A percentile compares a stretch with the other conserved stretches of the same genome.
These are phyloP conservation scores for Cydia splendana DNA, from an alignment of 1,140 invertebrate genomes.

Conservation along the genomic window DNA sequence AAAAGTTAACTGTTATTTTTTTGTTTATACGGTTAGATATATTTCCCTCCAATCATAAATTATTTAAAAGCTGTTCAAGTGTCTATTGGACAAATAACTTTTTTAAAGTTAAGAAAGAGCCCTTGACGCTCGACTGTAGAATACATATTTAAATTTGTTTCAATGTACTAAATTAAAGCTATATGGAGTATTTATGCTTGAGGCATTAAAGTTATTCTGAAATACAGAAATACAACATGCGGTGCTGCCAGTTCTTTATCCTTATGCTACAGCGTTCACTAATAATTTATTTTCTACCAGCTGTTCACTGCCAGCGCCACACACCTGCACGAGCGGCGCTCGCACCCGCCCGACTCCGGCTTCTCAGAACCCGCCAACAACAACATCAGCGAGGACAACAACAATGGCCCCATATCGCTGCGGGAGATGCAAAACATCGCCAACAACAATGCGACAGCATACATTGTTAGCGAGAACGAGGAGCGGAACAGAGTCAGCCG, in stretches of 20 bases:
- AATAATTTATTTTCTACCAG: constrained; percentile 41
- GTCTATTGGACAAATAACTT: not conserved
- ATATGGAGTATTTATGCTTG: no score
- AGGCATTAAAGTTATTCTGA: no score
- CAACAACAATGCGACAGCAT: constrained; percentile 78
- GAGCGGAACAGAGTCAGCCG: constrained; percentile 67
- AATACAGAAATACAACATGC: no score
- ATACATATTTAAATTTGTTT: not conserved
- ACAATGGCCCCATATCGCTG: constrained; percentile 78
- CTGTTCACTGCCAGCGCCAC: constrained; percentile 66
- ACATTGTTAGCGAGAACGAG: constrained; percentile 75
- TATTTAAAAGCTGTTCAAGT: not conserved
- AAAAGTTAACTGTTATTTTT: not conserved
- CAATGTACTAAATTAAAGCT: no score
- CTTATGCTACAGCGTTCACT: not conserved
- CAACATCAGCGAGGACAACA: constrained; percentile 76
- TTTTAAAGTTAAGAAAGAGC: not conserved
- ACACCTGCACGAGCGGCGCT: constrained; percentile 63
- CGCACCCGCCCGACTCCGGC: constrained; percentile 66
- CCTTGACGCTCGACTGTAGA: not conserved
- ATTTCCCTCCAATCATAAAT: no score
- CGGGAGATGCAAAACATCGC: constrained; percentile 80
- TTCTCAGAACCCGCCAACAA: constrained; percentile 74
- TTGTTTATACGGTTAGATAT: no score
- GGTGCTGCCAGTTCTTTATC: not conserved